Percentiles rank a stretch among this genome's conserved stretches.
Evolutionary conservation across 2,888 invertebrate genomes (phyloP).

Genomic region (Norana najaformis): DNA sequence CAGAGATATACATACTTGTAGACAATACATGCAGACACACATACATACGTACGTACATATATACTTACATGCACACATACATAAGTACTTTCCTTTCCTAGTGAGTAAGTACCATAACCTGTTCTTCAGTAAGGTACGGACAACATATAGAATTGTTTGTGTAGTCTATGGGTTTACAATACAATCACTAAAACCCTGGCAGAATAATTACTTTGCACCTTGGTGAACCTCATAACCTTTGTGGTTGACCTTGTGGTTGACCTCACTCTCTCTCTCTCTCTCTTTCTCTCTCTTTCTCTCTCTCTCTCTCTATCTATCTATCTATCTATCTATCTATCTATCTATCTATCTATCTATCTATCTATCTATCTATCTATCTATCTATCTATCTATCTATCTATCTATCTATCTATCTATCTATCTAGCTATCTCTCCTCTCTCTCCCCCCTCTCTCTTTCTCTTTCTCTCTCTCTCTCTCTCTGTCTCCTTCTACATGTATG

Average conservation of each 20-base stretch:
- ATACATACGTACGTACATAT: conserved; percentile 19
- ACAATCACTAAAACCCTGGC: too few relatives aligned
- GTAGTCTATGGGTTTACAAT: too few relatives aligned
- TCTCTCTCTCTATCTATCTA: not conserved
- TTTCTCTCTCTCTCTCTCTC: not conserved
- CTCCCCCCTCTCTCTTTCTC: conserved; percentile 31
- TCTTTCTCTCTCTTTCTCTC: not conserved
- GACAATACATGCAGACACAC: conserved; percentile 22
- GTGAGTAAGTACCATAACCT: too few relatives aligned
- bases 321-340: not conserved
- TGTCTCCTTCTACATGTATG: too few relatives aligned
- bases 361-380: conserved; percentile 22
- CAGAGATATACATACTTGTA: not conserved
- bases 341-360: not conserved
- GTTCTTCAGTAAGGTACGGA: too few relatives aligned
- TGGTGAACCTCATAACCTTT: too few relatives aligned
- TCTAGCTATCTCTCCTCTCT: too few relatives aligned
- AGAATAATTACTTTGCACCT: too few relatives aligned
- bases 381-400: conserved; percentile 28
- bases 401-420: conserved; percentile 29
- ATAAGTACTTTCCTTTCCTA: too few relatives aligned
- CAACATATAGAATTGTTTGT: too few relatives aligned
- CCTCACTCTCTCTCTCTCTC: not conserved
- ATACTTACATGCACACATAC: conserved; percentile 27
- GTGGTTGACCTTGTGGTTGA: too few relatives aligned